These are phyloP conservation scores for Microhierax caerulescens DNA, from an alignment of 2,797 vertebrate genomes.

Conservation along the genomic window DNA sequence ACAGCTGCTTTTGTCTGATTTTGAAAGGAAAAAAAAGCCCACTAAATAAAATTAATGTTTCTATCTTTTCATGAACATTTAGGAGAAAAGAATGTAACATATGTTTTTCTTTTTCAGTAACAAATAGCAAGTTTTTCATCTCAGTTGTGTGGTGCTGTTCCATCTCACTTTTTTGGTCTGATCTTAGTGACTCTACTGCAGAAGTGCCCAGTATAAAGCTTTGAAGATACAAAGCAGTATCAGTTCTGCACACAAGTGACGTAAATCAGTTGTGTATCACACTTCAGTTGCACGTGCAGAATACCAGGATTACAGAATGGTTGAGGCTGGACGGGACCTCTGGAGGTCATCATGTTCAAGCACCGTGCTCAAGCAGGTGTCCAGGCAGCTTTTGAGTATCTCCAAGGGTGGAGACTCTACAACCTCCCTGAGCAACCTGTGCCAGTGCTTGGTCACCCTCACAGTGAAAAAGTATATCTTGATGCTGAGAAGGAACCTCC, in stretches of 20 bases:
- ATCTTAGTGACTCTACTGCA: neutral
- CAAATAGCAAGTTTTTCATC: neutral
- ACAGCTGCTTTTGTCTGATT: neutral
- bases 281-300: neutral
- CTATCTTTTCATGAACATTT: neutral
- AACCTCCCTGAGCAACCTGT: neutral
- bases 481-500: neutral
- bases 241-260: neutral
- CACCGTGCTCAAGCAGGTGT: neutral
- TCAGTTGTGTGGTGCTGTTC: neutral
- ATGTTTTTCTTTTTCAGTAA: neutral
- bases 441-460: neutral
- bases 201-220: neutral
- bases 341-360: neutral
- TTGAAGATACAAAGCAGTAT: neutral
- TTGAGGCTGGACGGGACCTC: neutral
- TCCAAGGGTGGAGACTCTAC: neutral
- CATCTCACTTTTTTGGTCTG: neutral
- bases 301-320: neutral
- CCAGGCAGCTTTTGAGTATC: neutral
- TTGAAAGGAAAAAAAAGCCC: neutral
- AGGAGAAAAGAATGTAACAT: neutral
- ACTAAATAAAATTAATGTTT: neutral
- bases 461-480: neutral
- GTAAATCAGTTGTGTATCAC: neutral